These are phyloP conservation scores for Metalampra italica DNA, from an alignment of 2,888 invertebrate species.

Conservation along the genomic window DNA sequence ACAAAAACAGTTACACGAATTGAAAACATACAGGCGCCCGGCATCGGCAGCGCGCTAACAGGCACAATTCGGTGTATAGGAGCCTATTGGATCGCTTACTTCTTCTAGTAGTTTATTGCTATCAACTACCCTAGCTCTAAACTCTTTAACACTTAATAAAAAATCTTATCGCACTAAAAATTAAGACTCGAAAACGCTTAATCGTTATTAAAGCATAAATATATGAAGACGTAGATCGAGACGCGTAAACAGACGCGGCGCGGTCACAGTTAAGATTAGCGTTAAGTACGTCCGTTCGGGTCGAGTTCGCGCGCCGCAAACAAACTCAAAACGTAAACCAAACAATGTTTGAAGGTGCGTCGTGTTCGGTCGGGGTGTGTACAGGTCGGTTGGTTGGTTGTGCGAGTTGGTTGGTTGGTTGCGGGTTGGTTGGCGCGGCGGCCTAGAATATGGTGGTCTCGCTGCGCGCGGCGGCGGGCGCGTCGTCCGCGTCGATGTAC, in stretches of 20 bases:
- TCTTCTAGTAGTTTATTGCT: conserved; percentile 49
- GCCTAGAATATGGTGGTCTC: conserved; percentile 4
- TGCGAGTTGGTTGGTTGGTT: conserved; percentile 4
- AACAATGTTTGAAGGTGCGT: conserved; percentile 18
- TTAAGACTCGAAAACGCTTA: conserved; percentile 36
- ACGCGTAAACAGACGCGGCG: conserved; percentile 21
- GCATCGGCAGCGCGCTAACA: conserved; percentile 32
- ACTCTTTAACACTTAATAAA: conserved; percentile 63
- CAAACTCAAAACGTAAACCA: conserved; percentile 5
- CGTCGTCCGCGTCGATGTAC: conserved; percentile 86
- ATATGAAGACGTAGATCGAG: conserved; percentile 27
- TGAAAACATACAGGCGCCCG: conserved; percentile 28
- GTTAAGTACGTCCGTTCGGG: conserved; percentile 46
- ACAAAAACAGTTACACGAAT: conserved; percentile 36
- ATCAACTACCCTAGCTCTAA: conserved; percentile 58
- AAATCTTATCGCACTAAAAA: conserved; percentile 41
- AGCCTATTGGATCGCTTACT: conserved; percentile 41
- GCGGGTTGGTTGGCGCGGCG: conserved; percentile 10
- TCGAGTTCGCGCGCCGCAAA: neutral
- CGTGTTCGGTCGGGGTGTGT: conserved; percentile 21
- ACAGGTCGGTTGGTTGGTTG: no score
- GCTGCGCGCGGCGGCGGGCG: conserved; percentile 38
- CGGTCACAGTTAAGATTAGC: conserved; percentile 29
- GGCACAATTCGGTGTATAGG: conserved; percentile 53
- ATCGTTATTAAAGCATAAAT: conserved; percentile 26